A percentile compares a stretch with the other conserved stretches of the same genome.
Evolutionary conservation across 1,140 invertebrate species (phyloP).

Genomic region (Ostrea denselamellosa): DNA sequence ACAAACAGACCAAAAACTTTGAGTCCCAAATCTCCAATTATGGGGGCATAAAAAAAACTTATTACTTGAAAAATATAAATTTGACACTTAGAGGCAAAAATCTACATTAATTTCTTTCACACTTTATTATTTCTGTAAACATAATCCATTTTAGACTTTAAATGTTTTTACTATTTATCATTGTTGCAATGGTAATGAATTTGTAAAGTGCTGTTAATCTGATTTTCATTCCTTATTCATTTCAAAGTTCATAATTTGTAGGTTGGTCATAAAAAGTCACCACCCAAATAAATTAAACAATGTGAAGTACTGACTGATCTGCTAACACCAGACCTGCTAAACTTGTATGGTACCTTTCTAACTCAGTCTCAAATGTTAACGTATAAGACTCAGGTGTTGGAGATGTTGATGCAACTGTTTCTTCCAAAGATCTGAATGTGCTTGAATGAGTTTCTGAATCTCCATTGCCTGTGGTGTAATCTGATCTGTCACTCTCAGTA

Average conservation of each 20-base stretch:
- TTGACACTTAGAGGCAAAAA: background rate
- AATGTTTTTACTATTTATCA: background rate
- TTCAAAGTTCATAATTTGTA: too few species aligned
- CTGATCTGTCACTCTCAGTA: background rate
- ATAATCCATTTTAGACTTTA: background rate
- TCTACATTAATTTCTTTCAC: background rate
- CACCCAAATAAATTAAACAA: too few species aligned
- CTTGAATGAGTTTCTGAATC: background rate
- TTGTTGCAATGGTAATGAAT: background rate
- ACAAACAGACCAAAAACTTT: too few species aligned
- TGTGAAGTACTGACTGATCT: too few species aligned
- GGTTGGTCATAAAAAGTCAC: too few species aligned
- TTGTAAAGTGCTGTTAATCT: too few species aligned
- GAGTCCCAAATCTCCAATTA: too few species aligned
- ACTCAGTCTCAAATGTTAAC: background rate
- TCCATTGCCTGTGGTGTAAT: background rate
- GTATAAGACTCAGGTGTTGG: slow-evolving; percentile 1
- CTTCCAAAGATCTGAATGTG: slow-evolving; percentile 12
- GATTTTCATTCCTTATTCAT: too few species aligned
- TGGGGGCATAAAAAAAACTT: too few species aligned
- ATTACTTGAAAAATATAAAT: background rate
- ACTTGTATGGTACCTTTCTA: background rate
- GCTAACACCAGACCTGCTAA: too few species aligned
- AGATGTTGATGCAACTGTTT: background rate
- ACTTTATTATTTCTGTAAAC: background rate